Evolutionary conservation across 2,113 vertebrate genomes (phyloP).

Genomic region (Taurulus bubalis): DNA sequence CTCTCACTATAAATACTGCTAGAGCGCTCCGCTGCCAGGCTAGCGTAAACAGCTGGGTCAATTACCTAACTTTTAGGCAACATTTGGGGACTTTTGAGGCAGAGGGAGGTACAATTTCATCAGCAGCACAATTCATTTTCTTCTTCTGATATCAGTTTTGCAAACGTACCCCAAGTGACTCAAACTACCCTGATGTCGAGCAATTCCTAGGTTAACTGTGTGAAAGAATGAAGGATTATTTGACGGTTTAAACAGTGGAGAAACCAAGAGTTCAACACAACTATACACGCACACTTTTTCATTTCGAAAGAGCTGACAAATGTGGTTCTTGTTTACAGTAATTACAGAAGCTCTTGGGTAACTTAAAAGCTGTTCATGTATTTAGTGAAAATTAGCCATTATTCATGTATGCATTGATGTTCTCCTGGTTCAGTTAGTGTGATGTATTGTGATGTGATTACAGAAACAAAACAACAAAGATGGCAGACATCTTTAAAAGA

Average conservation of each 20-base stretch:
- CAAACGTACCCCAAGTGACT: conserved; percentile 25
- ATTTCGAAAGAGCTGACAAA: conserved; percentile 36
- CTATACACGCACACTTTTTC: conserved; percentile 8
- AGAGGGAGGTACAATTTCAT: conserved; percentile 42
- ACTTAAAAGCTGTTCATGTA: conserved; percentile 26
- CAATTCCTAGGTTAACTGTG: conserved; percentile 22
- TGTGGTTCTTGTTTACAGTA: conserved; percentile 60
- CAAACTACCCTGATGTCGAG: conserved; percentile 14
- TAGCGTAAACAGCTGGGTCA: conserved; percentile 60
- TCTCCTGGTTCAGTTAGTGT: neutral
- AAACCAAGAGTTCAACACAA: conserved; percentile 25
- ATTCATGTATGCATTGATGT: conserved; percentile 36
- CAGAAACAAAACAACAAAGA: conserved; percentile 8
- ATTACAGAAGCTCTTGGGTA: conserved; percentile 45
- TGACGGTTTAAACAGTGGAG: conserved; percentile 2
- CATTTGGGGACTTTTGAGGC: conserved; percentile 46
- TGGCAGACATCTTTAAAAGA: neutral
- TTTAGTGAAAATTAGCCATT: conserved; percentile 32
- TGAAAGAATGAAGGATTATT: conserved; percentile 21
- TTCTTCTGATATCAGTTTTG: conserved; percentile 30
- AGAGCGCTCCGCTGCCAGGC: conserved; percentile 57
- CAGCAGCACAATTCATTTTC: conserved; percentile 43
- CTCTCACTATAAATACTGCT: conserved; percentile 78
- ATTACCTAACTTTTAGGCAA: conserved; percentile 65
- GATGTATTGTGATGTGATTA: conserved; percentile 1